Base-by-base conservation (phyloP, 2,888 invertebrate species). In the Melolontha melolontha region DNA sequence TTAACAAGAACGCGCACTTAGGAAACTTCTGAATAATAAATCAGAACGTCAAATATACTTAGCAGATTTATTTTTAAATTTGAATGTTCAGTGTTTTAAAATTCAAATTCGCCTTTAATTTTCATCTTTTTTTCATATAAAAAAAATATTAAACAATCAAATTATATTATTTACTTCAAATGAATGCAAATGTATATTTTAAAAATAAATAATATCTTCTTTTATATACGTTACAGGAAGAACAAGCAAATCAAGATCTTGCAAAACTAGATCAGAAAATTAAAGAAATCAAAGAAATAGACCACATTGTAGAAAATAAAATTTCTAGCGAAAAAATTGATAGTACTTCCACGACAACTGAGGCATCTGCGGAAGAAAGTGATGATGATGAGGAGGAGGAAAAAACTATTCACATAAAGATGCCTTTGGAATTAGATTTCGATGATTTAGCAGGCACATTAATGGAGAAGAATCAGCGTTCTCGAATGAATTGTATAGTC, bases 401-500 rank as follows among this genome's bases (percentile, higher is more conserved):
- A 66, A 82, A 84, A 34, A 84, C 90, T 83, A 80, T 88, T 83
- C 88, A 88, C 76, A 87, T 92, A 79, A 92, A 92, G 81, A 84
- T 94, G 80, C 94, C 94, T 68, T 87, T 94, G 67, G 92, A 93
- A 81, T 88, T 95, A 79, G 92, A 94, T 84, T 88, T 94, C 70
- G 93, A 94, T 77, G 93, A 94, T 71, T 86, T 94, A 69, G 92
- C 93, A 29, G 92, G 92, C 47, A 92, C 89, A 34, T 86, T 91
- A 81, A 84, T 91, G 76, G 89, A 90, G 72, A 90, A 89, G 77
- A 90, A 88, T 81, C 90, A 90, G 79, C 89, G 89, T 79, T 93
- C 94, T 68, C 91, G 92, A 82, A 94, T 95, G 91, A 95, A 95
- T 84, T 96, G 95, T 83, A 89, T 95, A 17, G 94, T 95, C 47